Base-by-base conservation (phyloP, 2,888 invertebrate species). In the Ornithoptera priamus region DNA sequence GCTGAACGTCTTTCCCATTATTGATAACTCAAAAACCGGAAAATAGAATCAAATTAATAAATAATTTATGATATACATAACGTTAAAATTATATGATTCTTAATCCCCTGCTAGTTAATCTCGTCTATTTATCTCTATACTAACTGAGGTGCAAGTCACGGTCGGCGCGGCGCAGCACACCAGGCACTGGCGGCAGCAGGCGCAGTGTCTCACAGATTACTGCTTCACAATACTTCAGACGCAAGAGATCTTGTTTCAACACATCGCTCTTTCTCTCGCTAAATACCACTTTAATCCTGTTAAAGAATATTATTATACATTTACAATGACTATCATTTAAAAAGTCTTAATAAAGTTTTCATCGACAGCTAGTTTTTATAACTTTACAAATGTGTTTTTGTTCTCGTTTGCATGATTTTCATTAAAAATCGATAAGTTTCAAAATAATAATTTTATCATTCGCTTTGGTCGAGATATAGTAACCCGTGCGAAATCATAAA, bases 201-300 rank as follows among this genome's bases (percentile, higher is more conserved):
- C 89, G 77, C 65, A 89, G 71, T 0, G 85, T 84, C 77, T 90
- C 89, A 30, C 73, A 69, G 57, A 88, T 76, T 1, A 88, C 77
- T 0, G 87, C 86, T 68, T 88, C 89, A 22, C 84, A 84, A 74
- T 88, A 89, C 61, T 22, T 67, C 85, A 89, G 83, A 6, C 72
- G 76, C 0, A 67, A 50, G 7, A 88, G 73, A 65, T 89, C 88
- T 4, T 84, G 81, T 42, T 81, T 85, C 22, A 73, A 60, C 0
- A 88, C 80, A 0, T 82, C 68, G 0, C 87, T 79, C 6, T 73
- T 77, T 71, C 80, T 83, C 42, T 81, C 78, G 0, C 85, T 86
- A 53, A 87, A 86, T 75, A 89, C 84, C 7, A 74, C 76, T 65
- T 75, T 76, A 1, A 88, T 46, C 67, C 89, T 89, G 63, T 4